These are phyloP conservation scores for Epinephelus lanceolatus DNA, from an alignment of 2,113 vertebrate species.

Conservation along the genomic window DNA sequence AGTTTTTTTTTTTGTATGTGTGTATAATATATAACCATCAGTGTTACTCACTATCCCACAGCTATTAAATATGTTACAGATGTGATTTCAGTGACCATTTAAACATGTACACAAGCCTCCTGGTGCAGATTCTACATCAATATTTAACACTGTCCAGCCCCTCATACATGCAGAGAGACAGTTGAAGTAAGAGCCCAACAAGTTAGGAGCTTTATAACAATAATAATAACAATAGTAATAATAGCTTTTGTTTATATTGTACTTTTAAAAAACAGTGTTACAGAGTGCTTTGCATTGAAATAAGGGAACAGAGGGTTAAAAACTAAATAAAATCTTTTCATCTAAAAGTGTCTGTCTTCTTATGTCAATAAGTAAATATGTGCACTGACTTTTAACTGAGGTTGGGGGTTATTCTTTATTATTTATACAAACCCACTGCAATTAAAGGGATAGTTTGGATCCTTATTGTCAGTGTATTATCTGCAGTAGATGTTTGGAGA, in stretches of 20 bases:
- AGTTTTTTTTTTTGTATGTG: background rate
- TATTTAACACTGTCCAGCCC: background rate
- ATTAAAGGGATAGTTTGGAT: too few relatives aligned
- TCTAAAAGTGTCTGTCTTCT: background rate
- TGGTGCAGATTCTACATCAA: too few relatives aligned
- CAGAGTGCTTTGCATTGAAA: background rate
- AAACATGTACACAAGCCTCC: background rate
- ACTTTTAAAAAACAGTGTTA: background rate
- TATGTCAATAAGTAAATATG: background rate
- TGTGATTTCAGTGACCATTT: background rate
- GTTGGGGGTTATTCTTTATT: background rate
- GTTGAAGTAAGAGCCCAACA: background rate
- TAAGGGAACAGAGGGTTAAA: background rate
- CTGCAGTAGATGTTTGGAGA: too few relatives aligned
- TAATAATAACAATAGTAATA: background rate
- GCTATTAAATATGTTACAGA: background rate
- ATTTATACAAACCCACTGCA: too few relatives aligned
- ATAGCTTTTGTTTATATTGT: background rate
- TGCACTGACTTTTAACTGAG: too few relatives aligned
- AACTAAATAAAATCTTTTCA: conserved; percentile 8
- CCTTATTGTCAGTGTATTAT: too few relatives aligned
- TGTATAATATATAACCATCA: background rate
- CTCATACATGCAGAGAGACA: background rate
- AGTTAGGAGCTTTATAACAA: background rate
- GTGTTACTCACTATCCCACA: background rate